Evolutionary conservation across 2,113 vertebrate genomes (phyloP).

Genomic region (Capreolus pygargus): DNA sequence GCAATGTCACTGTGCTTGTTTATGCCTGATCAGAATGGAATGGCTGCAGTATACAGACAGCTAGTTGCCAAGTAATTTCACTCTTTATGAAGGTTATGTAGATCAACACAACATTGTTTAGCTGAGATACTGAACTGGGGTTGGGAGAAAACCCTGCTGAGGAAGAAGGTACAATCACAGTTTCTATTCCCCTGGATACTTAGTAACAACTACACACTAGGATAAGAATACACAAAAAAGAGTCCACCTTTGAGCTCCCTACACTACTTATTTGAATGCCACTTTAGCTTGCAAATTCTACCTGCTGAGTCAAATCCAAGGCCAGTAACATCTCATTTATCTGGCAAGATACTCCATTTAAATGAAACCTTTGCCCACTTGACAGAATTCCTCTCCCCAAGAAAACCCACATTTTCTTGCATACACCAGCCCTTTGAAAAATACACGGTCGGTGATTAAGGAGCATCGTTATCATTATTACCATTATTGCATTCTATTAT

Average conservation of each 20-base stretch:
- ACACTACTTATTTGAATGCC: not conserved
- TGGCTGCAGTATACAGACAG: not conserved
- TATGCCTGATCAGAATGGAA: not conserved
- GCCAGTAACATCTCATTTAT: not conserved
- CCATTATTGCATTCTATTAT: not conserved
- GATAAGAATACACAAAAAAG: not conserved
- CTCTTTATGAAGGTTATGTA: not conserved
- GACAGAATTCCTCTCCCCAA: not conserved
- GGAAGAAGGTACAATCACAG: conserved; percentile 37
- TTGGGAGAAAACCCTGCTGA: not conserved
- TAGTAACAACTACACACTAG: not conserved
- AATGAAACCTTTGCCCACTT: not conserved
- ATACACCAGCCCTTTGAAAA: not conserved
- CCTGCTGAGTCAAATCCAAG: conserved; percentile 21
- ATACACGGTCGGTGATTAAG: not conserved
- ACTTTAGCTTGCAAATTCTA: conserved; percentile 37
- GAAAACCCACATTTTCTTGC: conserved; percentile 14
- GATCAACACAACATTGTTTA: not conserved
- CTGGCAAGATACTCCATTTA: not conserved
- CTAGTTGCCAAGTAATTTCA: not conserved
- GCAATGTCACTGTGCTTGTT: not conserved
- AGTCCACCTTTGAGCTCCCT: not conserved
- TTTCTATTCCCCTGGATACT: conserved; percentile 39
- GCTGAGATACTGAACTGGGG: not conserved
- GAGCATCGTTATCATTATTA: not conserved